Conservation (phyloP, 2,888 invertebrate species). For the Callimorpha dominula region DNA sequence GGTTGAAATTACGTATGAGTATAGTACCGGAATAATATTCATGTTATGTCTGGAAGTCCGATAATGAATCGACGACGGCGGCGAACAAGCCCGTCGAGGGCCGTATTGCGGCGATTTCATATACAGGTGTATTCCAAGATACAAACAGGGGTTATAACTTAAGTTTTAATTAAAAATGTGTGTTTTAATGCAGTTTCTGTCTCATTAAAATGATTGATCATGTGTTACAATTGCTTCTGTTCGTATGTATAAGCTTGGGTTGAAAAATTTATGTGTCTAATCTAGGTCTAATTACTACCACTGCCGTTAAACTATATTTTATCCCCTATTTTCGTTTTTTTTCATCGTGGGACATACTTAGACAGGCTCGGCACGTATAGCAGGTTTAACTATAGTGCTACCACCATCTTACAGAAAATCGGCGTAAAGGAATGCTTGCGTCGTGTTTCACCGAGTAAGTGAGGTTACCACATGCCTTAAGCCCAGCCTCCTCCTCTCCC, state of each 20-base stretch:
- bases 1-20: conserved; percentile 43
- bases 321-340: neutral
- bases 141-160: conserved; percentile 50
- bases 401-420: no score
- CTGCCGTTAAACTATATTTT: neutral
- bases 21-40: conserved; percentile 66
- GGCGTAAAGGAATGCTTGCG: no score
- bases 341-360: no score
- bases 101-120: conserved; percentile 71
- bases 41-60: conserved; percentile 76
- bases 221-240: neutral
- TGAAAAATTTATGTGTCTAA: neutral
- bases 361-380: no score
- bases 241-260: neutral
- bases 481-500: no score
- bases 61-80: conserved; percentile 83
- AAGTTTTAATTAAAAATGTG: conserved; percentile 39
- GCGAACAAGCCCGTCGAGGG: conserved; percentile 78
- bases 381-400: no score
- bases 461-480: no score
- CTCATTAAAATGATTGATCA: conserved; percentile 39
- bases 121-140: conserved; percentile 60
- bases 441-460: no score
- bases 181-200: conserved; percentile 45
- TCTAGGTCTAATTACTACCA: neutral